Evolutionary conservation across 92 coral and sea anemone species (phyloP).

Genomic region (Palythoa heliodiscus): DNA sequence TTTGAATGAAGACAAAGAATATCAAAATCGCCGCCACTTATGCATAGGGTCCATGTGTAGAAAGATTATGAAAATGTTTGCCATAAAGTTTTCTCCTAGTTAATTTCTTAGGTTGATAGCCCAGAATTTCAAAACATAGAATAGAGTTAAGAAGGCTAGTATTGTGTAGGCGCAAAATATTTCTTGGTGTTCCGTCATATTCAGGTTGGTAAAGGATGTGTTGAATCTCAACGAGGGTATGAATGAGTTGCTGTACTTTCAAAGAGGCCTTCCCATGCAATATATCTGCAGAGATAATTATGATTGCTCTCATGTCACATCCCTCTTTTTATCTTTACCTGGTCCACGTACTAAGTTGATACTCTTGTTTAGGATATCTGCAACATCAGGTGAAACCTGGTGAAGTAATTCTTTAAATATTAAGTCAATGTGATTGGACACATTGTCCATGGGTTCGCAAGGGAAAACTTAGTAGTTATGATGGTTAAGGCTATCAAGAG

Average conservation of each 20-base stretch:
- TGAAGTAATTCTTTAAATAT: conserved; percentile 47
- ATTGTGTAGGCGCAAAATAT: conserved; percentile 47
- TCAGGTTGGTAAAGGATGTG: conserved; percentile 22
- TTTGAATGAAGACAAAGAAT: no score
- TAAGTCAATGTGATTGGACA: conserved; percentile 60
- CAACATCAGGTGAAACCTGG: conserved; percentile 42
- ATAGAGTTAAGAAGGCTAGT: conserved; percentile 40
- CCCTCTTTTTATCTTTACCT: conserved; percentile 52
- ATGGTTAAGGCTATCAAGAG: conserved; percentile 26
- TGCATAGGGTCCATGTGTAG: no score
- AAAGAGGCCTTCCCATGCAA: conserved; percentile 35
- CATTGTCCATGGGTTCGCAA: conserved; percentile 67
- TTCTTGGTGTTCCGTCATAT: conserved; percentile 26
- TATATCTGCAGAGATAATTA: conserved; percentile 33
- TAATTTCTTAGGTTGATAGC: conserved; percentile 35
- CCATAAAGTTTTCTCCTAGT: conserved; percentile 55
- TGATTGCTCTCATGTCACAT: conserved; percentile 44
- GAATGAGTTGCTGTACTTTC: conserved; percentile 28
- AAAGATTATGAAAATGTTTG: conserved; percentile 41
- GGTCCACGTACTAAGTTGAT: conserved; percentile 29
- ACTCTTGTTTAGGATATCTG: conserved; percentile 26
- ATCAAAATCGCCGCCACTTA: no score
- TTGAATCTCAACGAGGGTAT: conserved; percentile 47
- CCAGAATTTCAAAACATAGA: conserved; percentile 38
- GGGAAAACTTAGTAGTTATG: conserved; percentile 56